Conservation (phyloP, 2,797 vertebrate species). For the Meriones psammophilus region DNA sequence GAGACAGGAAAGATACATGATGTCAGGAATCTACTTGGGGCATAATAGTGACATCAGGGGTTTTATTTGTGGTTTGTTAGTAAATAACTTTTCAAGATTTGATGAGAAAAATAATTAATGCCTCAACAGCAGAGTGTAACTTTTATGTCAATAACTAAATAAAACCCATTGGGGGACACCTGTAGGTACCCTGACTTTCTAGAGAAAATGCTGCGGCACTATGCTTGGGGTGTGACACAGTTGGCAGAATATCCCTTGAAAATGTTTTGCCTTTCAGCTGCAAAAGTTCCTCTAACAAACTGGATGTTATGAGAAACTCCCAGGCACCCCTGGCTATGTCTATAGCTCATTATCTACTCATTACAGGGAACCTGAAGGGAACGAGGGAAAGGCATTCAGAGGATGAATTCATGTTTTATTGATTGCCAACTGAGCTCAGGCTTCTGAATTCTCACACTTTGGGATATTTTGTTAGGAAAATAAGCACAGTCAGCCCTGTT, state of each 20-base stretch:
- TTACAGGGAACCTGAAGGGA: conserved; percentile 77
- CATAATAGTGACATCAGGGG: neutral
- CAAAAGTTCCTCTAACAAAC: conserved; percentile 72
- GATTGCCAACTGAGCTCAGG: conserved; percentile 75
- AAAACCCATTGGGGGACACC: conserved; percentile 24
- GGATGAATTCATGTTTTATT: conserved; percentile 70
- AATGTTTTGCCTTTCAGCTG: conserved; percentile 76
- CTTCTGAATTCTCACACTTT: conserved; percentile 73
- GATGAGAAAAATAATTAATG: conserved; percentile 38
- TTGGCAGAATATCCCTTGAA: conserved; percentile 71
- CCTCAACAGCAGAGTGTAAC: neutral
- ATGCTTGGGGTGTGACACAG: conserved; percentile 47
- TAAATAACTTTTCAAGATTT: conserved; percentile 55
- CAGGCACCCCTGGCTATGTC: conserved; percentile 62
- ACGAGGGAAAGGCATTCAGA: conserved; percentile 62
- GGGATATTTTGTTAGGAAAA: conserved; percentile 79
- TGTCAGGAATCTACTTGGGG: neutral
- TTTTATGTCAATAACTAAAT: neutral
- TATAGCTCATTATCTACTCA: conserved; percentile 83
- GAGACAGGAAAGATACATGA: conserved; percentile 25
- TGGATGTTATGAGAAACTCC: conserved; percentile 68
- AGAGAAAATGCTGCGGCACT: conserved; percentile 61
- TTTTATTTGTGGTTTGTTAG: neutral
- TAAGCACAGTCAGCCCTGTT: conserved; percentile 73
- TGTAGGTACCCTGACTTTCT: conserved; percentile 25